Percentiles rank a stretch among this genome's conserved stretches.
Conservation (phyloP, 2,113 vertebrate species). For the Zapornia atra region DNA sequence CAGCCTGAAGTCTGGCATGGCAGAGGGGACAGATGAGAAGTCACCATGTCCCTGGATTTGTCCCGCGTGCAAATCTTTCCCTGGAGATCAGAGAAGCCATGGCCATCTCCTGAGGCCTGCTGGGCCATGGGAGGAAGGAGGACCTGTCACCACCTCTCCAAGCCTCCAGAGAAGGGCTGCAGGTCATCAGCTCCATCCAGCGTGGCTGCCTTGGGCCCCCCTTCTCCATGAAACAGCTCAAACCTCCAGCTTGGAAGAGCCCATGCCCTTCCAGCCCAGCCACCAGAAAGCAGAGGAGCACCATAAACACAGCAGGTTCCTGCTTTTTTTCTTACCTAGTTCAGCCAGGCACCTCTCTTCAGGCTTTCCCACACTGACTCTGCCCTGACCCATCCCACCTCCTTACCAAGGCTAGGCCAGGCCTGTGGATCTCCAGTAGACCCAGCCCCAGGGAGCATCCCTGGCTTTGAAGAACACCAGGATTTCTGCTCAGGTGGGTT, state of each 20-base stretch:
- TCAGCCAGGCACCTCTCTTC: neutral
- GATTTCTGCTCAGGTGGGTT: neutral
- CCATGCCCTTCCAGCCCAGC: neutral
- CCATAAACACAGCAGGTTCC: neutral
- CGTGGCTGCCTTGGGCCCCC: neutral
- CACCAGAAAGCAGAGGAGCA: neutral
- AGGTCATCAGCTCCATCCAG: neutral
- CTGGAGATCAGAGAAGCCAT: neutral
- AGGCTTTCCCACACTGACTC: neutral
- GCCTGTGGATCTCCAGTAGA: neutral
- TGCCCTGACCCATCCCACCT: neutral
- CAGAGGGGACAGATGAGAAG: neutral
- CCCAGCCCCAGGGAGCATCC: neutral
- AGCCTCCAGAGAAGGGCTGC: neutral
- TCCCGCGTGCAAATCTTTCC: neutral
- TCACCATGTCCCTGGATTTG: rapidly evolving
- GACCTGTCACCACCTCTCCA: neutral
- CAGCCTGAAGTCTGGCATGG: neutral
- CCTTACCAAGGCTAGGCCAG: neutral
- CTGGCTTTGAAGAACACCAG: neutral
- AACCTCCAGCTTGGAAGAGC: neutral
- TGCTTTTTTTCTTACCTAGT: neutral
- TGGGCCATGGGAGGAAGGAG: neutral
- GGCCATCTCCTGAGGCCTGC: rapidly evolving
- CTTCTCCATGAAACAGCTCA: neutral